Percentiles rank a stretch among this genome's conserved stretches.
These are phyloP conservation scores for Ara ararauna DNA, from an alignment of 2,797 vertebrate species.

Conservation along the genomic window DNA sequence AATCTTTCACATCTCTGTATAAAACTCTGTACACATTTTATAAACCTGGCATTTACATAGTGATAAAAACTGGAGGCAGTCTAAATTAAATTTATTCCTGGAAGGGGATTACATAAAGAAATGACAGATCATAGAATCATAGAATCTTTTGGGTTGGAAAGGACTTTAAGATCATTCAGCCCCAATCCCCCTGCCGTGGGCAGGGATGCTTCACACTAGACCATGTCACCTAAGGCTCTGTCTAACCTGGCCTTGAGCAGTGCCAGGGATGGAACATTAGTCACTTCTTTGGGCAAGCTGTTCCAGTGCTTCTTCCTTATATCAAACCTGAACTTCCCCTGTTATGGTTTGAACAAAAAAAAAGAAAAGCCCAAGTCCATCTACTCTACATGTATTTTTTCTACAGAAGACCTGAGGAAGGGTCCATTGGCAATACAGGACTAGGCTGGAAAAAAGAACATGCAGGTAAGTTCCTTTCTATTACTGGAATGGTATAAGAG, in stretches of 20 bases:
- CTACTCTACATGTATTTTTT: background rate
- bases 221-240: background rate
- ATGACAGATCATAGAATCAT: background rate
- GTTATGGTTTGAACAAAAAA: background rate
- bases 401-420: background rate
- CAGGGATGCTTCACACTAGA: background rate
- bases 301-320: background rate
- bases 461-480: background rate
- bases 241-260: background rate
- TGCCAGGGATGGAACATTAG: background rate
- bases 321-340: background rate
- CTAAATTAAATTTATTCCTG: background rate
- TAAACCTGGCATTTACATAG: constrained; percentile 44
- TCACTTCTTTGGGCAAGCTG: background rate
- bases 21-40: background rate
- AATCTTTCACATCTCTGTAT: background rate
- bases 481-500: background rate
- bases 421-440: background rate
- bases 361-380: background rate
- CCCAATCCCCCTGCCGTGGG: background rate
- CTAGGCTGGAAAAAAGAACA: background rate
- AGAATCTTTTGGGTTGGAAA: background rate
- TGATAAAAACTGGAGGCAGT: background rate
- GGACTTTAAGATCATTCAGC: background rate
- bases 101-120: background rate